Evolutionary conservation across 1,140 invertebrate genomes (phyloP), one percentile per base, ranked within the genome.

Genomic region (Episyrphus balteatus): DNA sequence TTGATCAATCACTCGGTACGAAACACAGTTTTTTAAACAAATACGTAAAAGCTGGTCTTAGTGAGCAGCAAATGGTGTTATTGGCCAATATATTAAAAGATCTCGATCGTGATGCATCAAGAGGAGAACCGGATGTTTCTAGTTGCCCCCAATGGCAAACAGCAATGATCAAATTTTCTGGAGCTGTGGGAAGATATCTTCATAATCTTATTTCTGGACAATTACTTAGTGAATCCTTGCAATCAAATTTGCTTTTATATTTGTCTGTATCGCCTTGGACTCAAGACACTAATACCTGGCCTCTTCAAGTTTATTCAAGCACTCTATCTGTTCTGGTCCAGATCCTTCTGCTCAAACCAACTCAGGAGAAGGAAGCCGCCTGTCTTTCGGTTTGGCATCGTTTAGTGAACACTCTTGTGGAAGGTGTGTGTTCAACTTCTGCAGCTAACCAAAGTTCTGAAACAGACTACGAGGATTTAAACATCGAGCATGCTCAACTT

Each of bases 401-500:
- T 60, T 74, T 94, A 6, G 77, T 96, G 2, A 84, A 86, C 49
- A 92, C 89, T 3, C 72, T 97, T 21, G 84, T 88, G 13, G 83
- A 88, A 58, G 86, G 85, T 58, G 84, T 92, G 8, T 69, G 66
- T 43, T 42, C 44, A 12, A 38, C 47, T 5, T 51, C 48, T 9
- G 52, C 12, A 21, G 32, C 45, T 45, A 47, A 43, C 18, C 47
- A 47, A 26, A 38, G 47, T 11, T 48, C 46, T 26, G 55, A 63
- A 46, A 33, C 52, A 0, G 66, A 68, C 32, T 68, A 58, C 41
- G 66, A 68, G 42, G 91, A 95, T 75, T 72, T 98, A 32, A 97
- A 97, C 70, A 90, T 96, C 10, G 94, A 98, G 67, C 93, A 98
- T 70, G 84, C 91, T 0, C 92, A 97, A 63, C 71, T 97, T 10